Evolutionary conservation across 1,140 invertebrate genomes (phyloP), one percentile per base, ranked within the genome.

Genomic region (Ceratosolen solmsi): DNA sequence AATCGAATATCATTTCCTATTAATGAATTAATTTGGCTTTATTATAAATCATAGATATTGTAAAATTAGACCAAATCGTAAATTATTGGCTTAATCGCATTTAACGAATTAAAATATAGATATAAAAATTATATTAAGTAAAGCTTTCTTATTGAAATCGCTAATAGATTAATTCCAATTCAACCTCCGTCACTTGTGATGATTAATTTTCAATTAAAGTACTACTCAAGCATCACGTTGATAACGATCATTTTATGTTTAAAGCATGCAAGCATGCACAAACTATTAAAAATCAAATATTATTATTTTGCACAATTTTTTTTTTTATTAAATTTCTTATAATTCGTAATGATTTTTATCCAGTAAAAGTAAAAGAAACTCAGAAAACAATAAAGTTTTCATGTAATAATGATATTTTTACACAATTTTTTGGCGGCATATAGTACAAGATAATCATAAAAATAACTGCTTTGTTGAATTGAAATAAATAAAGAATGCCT

Each of bases 191-290:
- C 49, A 51, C 54, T 80, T 63, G 36, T 20, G 20, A 20, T 63
- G 36, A 79, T 79, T 71, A 58, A 79, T 22, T 71, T 79, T 71
- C 63, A 79, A 58, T 79, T 79, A 79, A 49, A 75, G 22, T 11
- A 33, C 4, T 68, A 36, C 3, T 15, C 5, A n/a, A 60, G 30
- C 41, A 27, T 75, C 9, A n/a, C 1, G 25, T 38, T 22, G 56
- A 60, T 75, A 27, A 33, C 41, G 30, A 56, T 36, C 20, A 2
- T 30, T 56, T 74, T 36, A 56, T 36, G 20, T 17, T 11, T 7
- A 8, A 22, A 22, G 46, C 27, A 9, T 22, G 17, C 33, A 33
- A 63, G 30, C 60, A 33, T 30, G 25, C 2, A 60, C 0, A n/a
- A 63, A 17, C 60, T 22, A 11, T 54, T 22, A 9, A 72, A 20